Conservation (phyloP, 2,888 invertebrate genomes). For the Ptychoptera albimana region DNA sequence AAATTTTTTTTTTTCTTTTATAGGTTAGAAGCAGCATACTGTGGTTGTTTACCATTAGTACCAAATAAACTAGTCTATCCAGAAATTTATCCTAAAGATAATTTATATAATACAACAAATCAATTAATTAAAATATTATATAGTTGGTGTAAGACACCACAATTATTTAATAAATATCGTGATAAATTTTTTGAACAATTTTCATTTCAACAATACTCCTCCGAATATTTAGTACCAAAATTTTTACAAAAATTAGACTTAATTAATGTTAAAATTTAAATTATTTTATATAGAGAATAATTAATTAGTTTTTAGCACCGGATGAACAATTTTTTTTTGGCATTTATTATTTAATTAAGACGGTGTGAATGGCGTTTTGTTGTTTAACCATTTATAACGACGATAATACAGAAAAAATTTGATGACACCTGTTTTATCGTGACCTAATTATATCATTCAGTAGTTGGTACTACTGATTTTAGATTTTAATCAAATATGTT, state of each 20-base stretch:
- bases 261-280: constrained; percentile 12
- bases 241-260: constrained; percentile 24
- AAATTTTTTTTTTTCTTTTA: constrained; percentile 11
- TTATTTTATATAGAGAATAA: too few species aligned
- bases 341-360: too few species aligned
- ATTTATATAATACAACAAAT: constrained; percentile 40
- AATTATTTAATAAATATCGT: constrained; percentile 24
- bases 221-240: constrained; percentile 27
- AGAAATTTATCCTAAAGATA: constrained; percentile 47
- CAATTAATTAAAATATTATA: constrained; percentile 39
- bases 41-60: constrained; percentile 52
- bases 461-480: too few species aligned
- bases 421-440: too few species aligned
- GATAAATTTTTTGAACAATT: constrained; percentile 25
- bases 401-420: too few species aligned
- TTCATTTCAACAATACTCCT: constrained; percentile 29
- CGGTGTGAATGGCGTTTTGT: too few species aligned
- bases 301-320: too few species aligned
- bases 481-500: too few species aligned
- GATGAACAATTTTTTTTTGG: too few species aligned
- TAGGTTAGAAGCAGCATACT: constrained; percentile 51
- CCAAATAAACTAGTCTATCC: constrained; percentile 55
- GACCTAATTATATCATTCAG: too few species aligned
- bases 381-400: too few species aligned
- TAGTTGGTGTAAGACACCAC: constrained; percentile 34